These are phyloP conservation scores for Catharus bicknelli DNA, from an alignment of 2,113 vertebrate species.

Conservation along the genomic window DNA sequence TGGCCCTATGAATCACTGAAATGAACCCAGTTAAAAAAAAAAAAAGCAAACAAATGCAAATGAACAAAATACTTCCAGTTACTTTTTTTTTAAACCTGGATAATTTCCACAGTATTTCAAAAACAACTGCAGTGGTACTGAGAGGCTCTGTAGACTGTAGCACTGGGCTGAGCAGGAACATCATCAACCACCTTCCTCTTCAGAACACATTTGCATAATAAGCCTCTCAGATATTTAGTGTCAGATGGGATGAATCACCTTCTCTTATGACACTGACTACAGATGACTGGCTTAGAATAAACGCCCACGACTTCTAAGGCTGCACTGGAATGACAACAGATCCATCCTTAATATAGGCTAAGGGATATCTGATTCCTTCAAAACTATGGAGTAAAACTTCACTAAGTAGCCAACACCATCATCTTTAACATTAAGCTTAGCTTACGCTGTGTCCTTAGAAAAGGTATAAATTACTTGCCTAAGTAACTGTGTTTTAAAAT, in stretches of 20 bases:
- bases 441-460: background rate
- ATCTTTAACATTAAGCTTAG: background rate
- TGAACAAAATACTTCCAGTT: background rate
- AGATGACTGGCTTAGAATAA: slow-evolving; percentile 24
- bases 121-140: background rate
- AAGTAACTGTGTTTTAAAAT: background rate
- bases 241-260: slow-evolving; percentile 43
- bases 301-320: background rate
- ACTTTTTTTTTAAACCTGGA: background rate
- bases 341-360: background rate
- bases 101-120: background rate
- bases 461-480: background rate
- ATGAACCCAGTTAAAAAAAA: background rate
- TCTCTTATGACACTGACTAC: slow-evolving; percentile 17
- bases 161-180: background rate
- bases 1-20: background rate
- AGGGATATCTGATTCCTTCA: background rate
- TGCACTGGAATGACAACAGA: background rate
- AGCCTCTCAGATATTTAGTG: slow-evolving; percentile 6
- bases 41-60: background rate
- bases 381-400: background rate
- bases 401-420: background rate
- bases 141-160: background rate
- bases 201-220: slow-evolving; percentile 5
- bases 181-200: background rate